Conservation (phyloP, 2,797 vertebrate species). For the Bovichtus variegatus region DNA sequence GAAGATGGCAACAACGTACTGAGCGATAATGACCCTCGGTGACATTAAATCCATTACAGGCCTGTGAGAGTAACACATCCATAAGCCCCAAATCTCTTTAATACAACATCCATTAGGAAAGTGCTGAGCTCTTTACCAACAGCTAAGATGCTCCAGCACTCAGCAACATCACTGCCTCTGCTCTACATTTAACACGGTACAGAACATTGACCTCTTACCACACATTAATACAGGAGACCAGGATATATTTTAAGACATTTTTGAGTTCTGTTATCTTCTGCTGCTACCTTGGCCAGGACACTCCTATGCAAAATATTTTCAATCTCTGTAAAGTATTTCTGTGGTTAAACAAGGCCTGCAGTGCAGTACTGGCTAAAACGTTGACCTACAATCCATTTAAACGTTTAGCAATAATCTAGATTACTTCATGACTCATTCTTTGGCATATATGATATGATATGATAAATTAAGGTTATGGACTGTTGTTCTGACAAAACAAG, state of each 20-base stretch:
- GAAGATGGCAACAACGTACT: conserved; percentile 8
- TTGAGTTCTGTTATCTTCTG: conserved; percentile 2
- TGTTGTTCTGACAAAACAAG: background rate
- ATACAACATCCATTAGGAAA: conserved; percentile 82
- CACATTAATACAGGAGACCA: background rate
- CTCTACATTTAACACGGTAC: conserved; percentile 33
- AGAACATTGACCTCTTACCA: conserved; percentile 6
- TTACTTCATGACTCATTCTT: background rate
- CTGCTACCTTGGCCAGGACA: background rate
- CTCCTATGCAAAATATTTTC: background rate
- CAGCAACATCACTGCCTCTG: conserved; percentile 50
- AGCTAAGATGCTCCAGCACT: conserved; percentile 67
- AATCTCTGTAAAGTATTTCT: background rate
- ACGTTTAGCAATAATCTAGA: background rate
- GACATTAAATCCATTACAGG: conserved; percentile 75
- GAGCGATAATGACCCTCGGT: conserved; percentile 65
- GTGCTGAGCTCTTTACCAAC: conserved; percentile 80
- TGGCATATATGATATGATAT: no score
- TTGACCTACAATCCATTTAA: background rate
- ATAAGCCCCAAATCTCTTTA: conserved; percentile 85
- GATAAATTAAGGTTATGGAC: background rate
- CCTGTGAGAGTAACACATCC: conserved; percentile 66
- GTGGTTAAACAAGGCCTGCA: background rate
- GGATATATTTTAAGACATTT: conserved; percentile 2
- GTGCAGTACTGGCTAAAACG: no score